Evolutionary conservation across 2,797 vertebrate species (phyloP), one percentile per base, ranked within the genome.

Genomic region (Oryzias sinensis): DNA sequence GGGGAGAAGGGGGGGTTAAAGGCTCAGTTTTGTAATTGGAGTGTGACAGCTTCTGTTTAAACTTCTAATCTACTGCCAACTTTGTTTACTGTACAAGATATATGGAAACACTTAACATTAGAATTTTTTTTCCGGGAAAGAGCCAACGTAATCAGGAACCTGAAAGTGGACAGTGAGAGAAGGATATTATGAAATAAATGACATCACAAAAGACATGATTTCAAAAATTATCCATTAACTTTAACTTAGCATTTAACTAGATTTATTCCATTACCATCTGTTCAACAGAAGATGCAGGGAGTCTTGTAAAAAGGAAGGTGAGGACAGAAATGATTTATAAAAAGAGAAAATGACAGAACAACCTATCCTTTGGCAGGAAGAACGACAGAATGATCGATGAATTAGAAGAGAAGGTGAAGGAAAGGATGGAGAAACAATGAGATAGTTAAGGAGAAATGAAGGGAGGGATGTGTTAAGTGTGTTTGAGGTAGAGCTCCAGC

Each of bases 401-500:
- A 61, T 62, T 37, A 22, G 54, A 75, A 58, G 13, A 63, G 50
- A 69, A 67, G 52, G 55, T 40, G 56, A 48, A 73, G 56, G 50
- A 76, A 52, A 56, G 82, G 82, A 82, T 82, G 58, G 59, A 72
- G 80, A 78, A 80, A 85, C 66, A 67, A 70, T 62, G 64, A 78
- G 65, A 80, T 81, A 53, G 75, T 78, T 84, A 79, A 60, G 68
- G 53, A 68, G 68, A 83, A 78, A 83, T 80, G 72, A 81, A 78
- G 55, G 67, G 75, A 83, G 70, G 74, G 66, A 75, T 76, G 68
- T 72, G 61, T 59, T 61, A 63, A 67, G 50, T 87, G 87, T 74
- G 73, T 81, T 76, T 81, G 80, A 80, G 74, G 76, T 88, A 76
- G 81, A 87, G 82, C 80, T 90, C 90, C 91, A 92, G 91, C 91